phyloP scores from a whole-genome alignment of 2,797 vertebrate genomes.

The Sciurus carolinensis region DNA sequence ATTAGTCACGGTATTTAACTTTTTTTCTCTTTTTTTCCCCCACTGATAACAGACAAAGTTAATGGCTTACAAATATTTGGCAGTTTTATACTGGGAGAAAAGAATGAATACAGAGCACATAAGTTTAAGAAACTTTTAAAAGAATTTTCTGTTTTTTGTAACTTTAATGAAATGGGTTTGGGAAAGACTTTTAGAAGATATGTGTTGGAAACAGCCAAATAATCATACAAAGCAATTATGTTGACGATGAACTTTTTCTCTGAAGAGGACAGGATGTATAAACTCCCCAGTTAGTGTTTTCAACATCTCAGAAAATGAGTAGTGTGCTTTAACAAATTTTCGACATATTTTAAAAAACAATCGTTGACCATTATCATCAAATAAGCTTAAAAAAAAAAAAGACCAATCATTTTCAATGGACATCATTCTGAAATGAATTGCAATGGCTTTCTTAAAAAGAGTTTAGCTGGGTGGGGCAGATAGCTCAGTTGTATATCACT shows the following conservation, averaged over 20 bases:
- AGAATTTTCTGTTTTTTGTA: background rate
- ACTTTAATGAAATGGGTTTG: background rate
- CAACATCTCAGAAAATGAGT: background rate
- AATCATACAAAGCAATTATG: background rate
- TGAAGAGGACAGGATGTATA: background rate
- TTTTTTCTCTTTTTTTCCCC: slow-evolving; percentile 84
- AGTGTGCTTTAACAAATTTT: background rate
- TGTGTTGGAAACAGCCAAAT: background rate
- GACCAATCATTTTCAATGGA: background rate
- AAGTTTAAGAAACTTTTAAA: background rate
- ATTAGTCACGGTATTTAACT: slow-evolving; percentile 78
- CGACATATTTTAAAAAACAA: background rate
- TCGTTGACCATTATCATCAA: background rate
- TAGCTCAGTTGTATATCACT: too few relatives aligned
- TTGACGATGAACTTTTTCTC: background rate
- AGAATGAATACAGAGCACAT: slow-evolving; percentile 5
- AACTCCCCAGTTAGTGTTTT: background rate
- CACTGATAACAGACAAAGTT: slow-evolving; percentile 77
- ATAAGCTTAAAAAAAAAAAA: background rate
- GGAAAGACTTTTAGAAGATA: background rate
- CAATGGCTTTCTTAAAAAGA: background rate
- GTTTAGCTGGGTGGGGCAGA: background rate
- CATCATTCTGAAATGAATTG: background rate
- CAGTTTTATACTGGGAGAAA: slow-evolving; percentile 78
- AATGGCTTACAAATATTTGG: slow-evolving; percentile 82